Evolutionary conservation across 2,888 invertebrate species (phyloP).

Genomic region (Cosmorhoe ocellata): DNA sequence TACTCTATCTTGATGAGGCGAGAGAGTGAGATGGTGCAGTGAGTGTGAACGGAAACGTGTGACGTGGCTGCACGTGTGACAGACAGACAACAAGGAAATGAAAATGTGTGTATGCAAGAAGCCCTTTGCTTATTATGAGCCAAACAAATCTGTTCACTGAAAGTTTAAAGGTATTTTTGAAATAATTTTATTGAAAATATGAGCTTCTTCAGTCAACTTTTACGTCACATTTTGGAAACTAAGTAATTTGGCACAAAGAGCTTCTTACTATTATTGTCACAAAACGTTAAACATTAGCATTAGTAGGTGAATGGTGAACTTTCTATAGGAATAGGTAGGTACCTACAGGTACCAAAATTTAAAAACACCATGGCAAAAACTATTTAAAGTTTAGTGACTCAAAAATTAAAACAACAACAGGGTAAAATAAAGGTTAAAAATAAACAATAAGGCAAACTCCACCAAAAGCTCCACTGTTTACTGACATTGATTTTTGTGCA

Average conservation of each 20-base stretch:
- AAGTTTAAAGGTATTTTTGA: too few relatives aligned
- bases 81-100: constrained; percentile 61
- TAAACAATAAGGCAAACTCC: constrained; percentile 24
- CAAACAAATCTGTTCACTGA: too few relatives aligned
- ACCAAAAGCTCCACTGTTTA: constrained; percentile 28
- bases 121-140: too few relatives aligned
- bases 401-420: constrained; percentile 15
- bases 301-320: too few relatives aligned
- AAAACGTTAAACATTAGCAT: constrained; percentile 13
- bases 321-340: too few relatives aligned
- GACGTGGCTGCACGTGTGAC: constrained; percentile 72
- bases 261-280: constrained; percentile 15
- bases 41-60: constrained; percentile 80
- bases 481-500: constrained; percentile 23
- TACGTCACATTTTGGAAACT: too few relatives aligned
- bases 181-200: too few relatives aligned
- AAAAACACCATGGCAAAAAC: too few relatives aligned
- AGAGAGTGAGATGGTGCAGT: constrained; percentile 78
- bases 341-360: too few relatives aligned
- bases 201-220: too few relatives aligned
- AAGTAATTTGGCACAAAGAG: too few relatives aligned
- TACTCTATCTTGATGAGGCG: constrained; percentile 63
- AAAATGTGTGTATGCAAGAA: constrained; percentile 30
- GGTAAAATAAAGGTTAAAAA: neutral
- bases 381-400: constrained; percentile 22